Conservation (phyloP, 2,888 invertebrate species). For the Drosophila atroscutellata region DNA sequence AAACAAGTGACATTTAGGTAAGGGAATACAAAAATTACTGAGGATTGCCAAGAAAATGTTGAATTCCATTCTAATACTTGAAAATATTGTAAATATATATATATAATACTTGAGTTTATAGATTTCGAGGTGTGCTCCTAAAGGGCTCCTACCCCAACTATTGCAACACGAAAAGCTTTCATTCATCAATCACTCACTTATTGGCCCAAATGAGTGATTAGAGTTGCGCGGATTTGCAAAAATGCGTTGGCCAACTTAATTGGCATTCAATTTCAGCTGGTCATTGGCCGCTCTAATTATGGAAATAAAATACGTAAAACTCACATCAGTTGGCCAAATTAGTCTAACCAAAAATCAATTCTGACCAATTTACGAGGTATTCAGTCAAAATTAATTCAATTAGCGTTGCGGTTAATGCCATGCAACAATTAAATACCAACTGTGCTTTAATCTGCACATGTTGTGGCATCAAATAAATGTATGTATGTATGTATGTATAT, state of each 20-base stretch:
- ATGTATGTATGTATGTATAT: background rate
- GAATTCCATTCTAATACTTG: background rate
- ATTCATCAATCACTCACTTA: conserved; percentile 1
- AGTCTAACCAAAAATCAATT: conserved; percentile 57
- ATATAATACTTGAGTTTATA: background rate
- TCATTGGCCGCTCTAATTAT: conserved; percentile 48
- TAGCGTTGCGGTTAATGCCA: conserved; percentile 28
- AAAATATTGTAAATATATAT: background rate
- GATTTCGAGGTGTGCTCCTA: too few species aligned
- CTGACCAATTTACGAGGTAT: conserved; percentile 40
- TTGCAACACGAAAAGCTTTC: background rate
- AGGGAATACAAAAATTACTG: background rate
- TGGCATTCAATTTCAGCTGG: conserved; percentile 62
- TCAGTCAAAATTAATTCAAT: conserved; percentile 67
- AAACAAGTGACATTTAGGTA: conserved; percentile 9
- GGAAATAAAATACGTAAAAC: conserved; percentile 49
- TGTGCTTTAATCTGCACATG: conserved; percentile 15
- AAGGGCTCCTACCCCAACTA: too few species aligned
- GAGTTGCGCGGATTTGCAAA: conserved; percentile 5
- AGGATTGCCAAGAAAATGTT: background rate
- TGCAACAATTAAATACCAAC: background rate
- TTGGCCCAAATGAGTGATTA: conserved; percentile 20
- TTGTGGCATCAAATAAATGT: conserved; percentile 1
- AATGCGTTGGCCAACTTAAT: conserved; percentile 50
- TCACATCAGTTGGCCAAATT: conserved; percentile 44